phyloP scores from a whole-genome alignment of 2,113 vertebrate species.

The Pyrgilauda ruficollis region DNA sequence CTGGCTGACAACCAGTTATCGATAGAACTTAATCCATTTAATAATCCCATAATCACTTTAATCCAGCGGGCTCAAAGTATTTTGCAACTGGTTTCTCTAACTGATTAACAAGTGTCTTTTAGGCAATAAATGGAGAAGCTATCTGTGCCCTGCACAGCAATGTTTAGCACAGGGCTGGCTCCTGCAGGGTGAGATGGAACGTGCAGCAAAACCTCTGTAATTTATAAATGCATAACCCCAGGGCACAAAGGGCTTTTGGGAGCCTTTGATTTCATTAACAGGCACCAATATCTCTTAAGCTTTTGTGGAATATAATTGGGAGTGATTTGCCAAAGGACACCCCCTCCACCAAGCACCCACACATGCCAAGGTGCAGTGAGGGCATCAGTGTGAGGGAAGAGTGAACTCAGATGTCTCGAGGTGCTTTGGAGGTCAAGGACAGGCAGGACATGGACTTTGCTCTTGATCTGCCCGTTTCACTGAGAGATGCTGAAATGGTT shows the following conservation, averaged over 20 bases:
- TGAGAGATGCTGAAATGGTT: not conserved
- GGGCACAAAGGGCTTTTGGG: not conserved
- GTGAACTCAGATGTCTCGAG: rapidly evolving
- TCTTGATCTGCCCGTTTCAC: not conserved
- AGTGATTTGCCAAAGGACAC: not conserved
- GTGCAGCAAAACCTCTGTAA: not conserved
- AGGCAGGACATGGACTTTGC: not conserved
- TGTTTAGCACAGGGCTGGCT: not conserved
- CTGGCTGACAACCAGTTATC: constrained; percentile 54
- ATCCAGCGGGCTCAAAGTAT: constrained; percentile 54
- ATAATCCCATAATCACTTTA: constrained; percentile 66
- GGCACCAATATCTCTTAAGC: not conserved
- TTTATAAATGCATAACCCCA: not conserved
- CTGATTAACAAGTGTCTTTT: constrained; percentile 50
- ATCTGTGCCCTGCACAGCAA: not conserved
- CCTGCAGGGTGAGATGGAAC: not conserved
- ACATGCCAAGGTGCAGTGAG: not conserved
- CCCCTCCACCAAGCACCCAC: not conserved
- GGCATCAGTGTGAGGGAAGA: not conserved
- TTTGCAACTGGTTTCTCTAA: constrained; percentile 20
- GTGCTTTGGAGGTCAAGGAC: not conserved
- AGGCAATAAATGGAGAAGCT: constrained; percentile 35
- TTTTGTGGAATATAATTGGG: not conserved
- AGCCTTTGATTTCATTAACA: not conserved
- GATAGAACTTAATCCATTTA: constrained; percentile 61